A percentile compares a stretch with the other conserved stretches of the same genome.
phyloP scores from a whole-genome alignment of 2,797 vertebrate species.

The Odontamblyopus rebecca region DNA sequence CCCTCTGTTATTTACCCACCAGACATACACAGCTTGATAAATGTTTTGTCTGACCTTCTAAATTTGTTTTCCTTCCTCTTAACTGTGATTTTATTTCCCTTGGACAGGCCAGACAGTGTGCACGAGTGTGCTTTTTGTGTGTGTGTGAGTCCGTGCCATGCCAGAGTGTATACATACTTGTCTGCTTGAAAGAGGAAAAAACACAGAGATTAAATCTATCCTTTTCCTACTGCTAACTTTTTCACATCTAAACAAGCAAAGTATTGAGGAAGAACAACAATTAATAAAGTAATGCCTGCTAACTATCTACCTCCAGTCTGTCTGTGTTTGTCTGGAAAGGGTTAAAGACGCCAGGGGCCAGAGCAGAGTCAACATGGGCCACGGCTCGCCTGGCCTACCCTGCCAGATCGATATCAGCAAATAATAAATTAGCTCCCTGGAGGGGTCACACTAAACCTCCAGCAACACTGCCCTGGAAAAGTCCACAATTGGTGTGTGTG shows the following conservation, averaged over 20 bases:
- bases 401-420: conserved; percentile 98
- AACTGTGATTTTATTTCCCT: conserved; percentile 74
- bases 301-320: conserved; percentile 50
- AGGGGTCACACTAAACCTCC: conserved; percentile 87
- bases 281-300: conserved; percentile 25
- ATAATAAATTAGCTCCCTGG: conserved; percentile 99
- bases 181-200: conserved; percentile 35
- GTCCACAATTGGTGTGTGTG: conserved; percentile 86
- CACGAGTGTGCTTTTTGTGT: conserved; percentile 18
- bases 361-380: conserved; percentile 84
- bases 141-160: conserved; percentile 9
- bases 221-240: conserved; percentile 27
- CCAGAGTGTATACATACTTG: conserved; percentile 19
- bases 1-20: conserved; percentile 76
- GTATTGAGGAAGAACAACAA: conserved; percentile 23
- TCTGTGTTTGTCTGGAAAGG: conserved; percentile 66
- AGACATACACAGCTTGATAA: conserved; percentile 76
- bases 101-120: conserved; percentile 58
- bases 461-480: conserved; percentile 83
- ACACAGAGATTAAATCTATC: conserved; percentile 39
- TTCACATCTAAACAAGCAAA: conserved; percentile 41
- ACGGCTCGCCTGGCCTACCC: conserved; percentile 83
- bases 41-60: conserved; percentile 76
- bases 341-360: conserved; percentile 85
- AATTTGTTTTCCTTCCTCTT: conserved; percentile 75